These are phyloP conservation scores for Halesus radiatus DNA, from an alignment of 1,140 invertebrate species.

Conservation along the genomic window DNA sequence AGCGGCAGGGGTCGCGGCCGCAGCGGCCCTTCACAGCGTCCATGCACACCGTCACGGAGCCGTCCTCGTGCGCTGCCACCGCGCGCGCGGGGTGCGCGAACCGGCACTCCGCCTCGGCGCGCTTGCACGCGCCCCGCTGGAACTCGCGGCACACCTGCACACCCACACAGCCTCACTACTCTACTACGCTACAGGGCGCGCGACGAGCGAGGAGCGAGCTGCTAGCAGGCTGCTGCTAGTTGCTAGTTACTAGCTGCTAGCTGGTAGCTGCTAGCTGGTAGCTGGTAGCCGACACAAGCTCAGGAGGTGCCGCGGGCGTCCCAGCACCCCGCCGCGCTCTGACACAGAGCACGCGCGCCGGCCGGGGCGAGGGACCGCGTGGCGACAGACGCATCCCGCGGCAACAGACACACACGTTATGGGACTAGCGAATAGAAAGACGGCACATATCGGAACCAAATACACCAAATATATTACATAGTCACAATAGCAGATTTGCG, in stretches of 20 bases:
- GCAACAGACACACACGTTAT: not conserved
- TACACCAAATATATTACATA: not conserved
- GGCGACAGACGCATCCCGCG: not conserved
- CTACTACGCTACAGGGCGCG: not conserved
- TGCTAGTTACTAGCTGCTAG: too few relatives aligned
- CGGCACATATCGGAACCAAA: too few relatives aligned
- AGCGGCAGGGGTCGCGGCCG: conserved; percentile 95
- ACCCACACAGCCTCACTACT: conserved; percentile 58
- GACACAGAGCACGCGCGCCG: not conserved
- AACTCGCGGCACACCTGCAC: conserved; percentile 97
- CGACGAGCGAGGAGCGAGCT: not conserved
- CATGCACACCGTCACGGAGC: conserved; percentile 98
- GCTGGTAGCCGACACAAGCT: not conserved
- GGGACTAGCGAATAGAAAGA: not conserved
- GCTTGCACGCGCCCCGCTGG: conserved; percentile 97
- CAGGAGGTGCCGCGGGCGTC: too few relatives aligned
- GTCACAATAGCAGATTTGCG: conserved; percentile 6
- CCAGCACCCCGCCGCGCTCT: too few relatives aligned
- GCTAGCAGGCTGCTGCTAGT: too few relatives aligned
- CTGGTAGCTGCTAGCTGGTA: not conserved
- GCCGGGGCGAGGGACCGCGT: not conserved
- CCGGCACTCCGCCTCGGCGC: conserved; percentile 95
- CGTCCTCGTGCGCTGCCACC: conserved; percentile 93
- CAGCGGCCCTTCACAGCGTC: conserved; percentile 97
- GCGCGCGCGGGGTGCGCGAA: conserved; percentile 96